Evolutionary conservation across 2,113 vertebrate species (phyloP).

Genomic region (Coptodon bakossiorum): DNA sequence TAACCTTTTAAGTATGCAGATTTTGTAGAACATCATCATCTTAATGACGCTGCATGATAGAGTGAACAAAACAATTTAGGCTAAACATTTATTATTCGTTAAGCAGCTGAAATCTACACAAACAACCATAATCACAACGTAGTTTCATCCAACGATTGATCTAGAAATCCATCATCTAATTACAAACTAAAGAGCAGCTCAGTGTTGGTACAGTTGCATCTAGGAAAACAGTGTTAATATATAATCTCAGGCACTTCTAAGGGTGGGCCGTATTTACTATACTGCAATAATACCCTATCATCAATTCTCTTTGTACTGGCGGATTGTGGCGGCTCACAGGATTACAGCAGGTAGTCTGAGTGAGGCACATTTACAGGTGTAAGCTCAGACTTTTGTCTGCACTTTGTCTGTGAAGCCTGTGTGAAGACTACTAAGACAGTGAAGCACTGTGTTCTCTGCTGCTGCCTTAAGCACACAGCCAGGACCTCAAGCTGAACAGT

Average conservation of each 20-base stretch:
- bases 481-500: conserved; percentile 2
- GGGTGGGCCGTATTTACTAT: conserved; percentile 56
- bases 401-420: conserved; percentile 6
- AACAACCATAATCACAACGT: background rate
- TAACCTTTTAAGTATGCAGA: background rate
- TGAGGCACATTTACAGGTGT: conserved; percentile 47
- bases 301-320: conserved; percentile 51
- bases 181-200: conserved; percentile 55
- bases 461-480: conserved; percentile 7
- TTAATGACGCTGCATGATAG: background rate
- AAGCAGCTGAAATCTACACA: conserved; percentile 9
- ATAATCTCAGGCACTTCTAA: conserved; percentile 50
- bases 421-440: conserved; percentile 10
- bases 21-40: background rate
- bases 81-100: conserved; percentile 39
- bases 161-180: conserved; percentile 53
- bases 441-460: background rate
- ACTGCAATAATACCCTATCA: conserved; percentile 50
- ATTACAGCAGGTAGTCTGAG: conserved; percentile 41
- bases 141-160: conserved; percentile 27
- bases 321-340: conserved; percentile 44
- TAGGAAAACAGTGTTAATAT: conserved; percentile 31
- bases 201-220: conserved; percentile 47
- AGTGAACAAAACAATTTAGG: background rate
- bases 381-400: conserved; percentile 32